Percentiles rank a stretch among this genome's conserved stretches.
Evolutionary conservation across 2,888 invertebrate genomes (phyloP).

Genomic region (Callinectes sapidus): DNA sequence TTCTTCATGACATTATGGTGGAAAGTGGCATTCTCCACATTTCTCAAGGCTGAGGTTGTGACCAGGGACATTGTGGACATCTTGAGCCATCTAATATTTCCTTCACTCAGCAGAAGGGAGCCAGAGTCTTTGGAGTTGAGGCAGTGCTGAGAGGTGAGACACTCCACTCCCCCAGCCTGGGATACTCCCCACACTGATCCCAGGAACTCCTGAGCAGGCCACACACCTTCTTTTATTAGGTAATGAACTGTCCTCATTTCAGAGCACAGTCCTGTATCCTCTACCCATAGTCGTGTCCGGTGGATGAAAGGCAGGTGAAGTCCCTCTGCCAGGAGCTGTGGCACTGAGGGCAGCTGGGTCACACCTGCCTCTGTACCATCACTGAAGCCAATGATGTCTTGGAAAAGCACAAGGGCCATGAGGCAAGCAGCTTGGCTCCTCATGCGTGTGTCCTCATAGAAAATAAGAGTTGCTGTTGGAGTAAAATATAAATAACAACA

Average conservation of each 20-base stretch:
- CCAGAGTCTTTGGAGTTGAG: not conserved
- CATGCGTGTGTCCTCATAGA: slow-evolving; percentile 54
- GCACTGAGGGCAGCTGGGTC: slow-evolving; percentile 47
- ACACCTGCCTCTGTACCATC: not conserved
- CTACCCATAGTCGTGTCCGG: slow-evolving; percentile 42
- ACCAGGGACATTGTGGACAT: slow-evolving; percentile 38
- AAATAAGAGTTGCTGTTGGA: slow-evolving; percentile 47
- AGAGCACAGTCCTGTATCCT: slow-evolving; percentile 22
- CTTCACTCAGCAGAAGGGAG: slow-evolving; percentile 5
- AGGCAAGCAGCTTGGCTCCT: slow-evolving; percentile 60
- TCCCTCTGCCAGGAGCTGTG: slow-evolving; percentile 42
- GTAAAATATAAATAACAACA: not conserved
- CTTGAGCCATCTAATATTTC: slow-evolving; percentile 30
- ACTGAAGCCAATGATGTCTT: slow-evolving; percentile 44
- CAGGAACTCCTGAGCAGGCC: slow-evolving; percentile 40
- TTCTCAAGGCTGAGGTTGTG: slow-evolving; percentile 27
- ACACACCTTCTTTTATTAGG: slow-evolving; percentile 46
- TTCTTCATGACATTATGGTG: slow-evolving; percentile 56
- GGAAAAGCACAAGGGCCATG: slow-evolving; percentile 57
- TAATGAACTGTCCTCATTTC: slow-evolving; percentile 64
- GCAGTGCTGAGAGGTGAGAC: not conserved
- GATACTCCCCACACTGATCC: slow-evolving; percentile 52
- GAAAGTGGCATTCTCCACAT: slow-evolving; percentile 60
- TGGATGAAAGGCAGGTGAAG: slow-evolving; percentile 50
- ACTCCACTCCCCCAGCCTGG: slow-evolving; percentile 39